These are phyloP conservation scores for Dendronephthya gigantea DNA, from an alignment of 64 coral and sea anemone species.

Conservation along the genomic window DNA sequence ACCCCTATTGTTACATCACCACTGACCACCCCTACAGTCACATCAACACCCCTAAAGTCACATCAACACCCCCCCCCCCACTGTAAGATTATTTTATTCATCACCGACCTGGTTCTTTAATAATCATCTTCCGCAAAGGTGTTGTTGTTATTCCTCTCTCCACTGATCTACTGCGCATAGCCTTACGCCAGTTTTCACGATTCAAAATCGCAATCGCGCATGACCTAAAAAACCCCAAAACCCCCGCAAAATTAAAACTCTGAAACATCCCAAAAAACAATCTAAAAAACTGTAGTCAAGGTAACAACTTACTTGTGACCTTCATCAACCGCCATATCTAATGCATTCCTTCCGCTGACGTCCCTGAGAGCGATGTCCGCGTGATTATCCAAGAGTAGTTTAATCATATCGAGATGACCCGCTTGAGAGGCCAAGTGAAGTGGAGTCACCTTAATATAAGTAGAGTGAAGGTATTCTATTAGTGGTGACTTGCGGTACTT, in stretches of 20 bases:
- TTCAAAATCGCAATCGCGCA: conserved; percentile 66
- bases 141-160: conserved; percentile 59
- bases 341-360: not conserved
- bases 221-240: conserved; percentile 33
- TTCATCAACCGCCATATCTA: conserved; percentile 6
- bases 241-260: not conserved
- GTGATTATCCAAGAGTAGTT: not conserved
- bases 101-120: conserved; percentile 56
- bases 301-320: not conserved
- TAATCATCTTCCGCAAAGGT: conserved; percentile 82
- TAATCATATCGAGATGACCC: not conserved
- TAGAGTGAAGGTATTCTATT: not conserved
- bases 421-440: not conserved
- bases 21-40: too few species aligned
- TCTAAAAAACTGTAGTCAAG: not conserved
- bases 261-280: not conserved
- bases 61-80: too few species aligned
- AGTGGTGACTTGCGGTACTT: too few species aligned
- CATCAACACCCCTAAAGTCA: too few species aligned
- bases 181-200: conserved; percentile 62
- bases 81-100: too few species aligned
- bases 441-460: not conserved
- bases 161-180: conserved; percentile 49
- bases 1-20: too few species aligned
- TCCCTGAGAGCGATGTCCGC: not conserved